phyloP scores from a whole-genome alignment of 2,888 invertebrate genomes.

The Endotricha flammealis region DNA sequence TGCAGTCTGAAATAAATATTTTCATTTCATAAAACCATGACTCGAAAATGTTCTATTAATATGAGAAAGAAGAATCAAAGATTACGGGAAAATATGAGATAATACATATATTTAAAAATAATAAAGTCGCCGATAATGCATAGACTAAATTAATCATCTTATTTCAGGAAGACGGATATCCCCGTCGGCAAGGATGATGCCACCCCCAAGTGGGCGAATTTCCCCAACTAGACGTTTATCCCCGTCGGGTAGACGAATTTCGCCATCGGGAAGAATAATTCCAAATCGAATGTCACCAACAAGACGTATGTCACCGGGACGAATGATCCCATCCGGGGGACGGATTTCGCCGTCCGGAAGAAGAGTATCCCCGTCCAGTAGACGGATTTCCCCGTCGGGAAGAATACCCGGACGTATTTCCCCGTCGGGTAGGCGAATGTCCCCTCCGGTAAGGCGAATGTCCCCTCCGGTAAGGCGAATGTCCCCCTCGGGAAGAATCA shows the following conservation, averaged over 20 bases:
- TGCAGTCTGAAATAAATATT: too few species aligned
- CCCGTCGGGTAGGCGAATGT: slow-evolving; percentile 22
- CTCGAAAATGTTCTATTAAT: too few species aligned
- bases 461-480: slow-evolving; percentile 17
- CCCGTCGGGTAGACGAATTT: slow-evolving; percentile 7
- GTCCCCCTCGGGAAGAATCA: slow-evolving; percentile 23
- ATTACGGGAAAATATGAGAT: too few species aligned
- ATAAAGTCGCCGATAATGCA: too few species aligned
- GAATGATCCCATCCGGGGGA: slow-evolving; percentile 17
- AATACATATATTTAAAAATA: too few species aligned
- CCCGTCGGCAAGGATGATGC: neutral
- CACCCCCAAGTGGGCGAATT: neutral
- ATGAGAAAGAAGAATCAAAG: too few species aligned
- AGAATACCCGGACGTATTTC: slow-evolving; percentile 21
- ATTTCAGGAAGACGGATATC: slow-evolving; percentile 14
- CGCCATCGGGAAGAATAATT: slow-evolving; percentile 12
- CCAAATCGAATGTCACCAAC: slow-evolving; percentile 10
- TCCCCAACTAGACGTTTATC: too few species aligned
- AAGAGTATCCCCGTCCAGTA: slow-evolving; percentile 9
- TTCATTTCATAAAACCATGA: too few species aligned
- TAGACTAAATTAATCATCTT: too few species aligned
- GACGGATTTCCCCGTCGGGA: slow-evolving; percentile 21
- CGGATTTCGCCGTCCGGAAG: slow-evolving; percentile 11
- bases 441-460: slow-evolving; percentile 22
- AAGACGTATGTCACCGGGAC: slow-evolving; percentile 11